Evolutionary conservation across 2,113 vertebrate species (phyloP), one percentile per base, ranked within the genome.

Genomic region (Cyanocitta stelleri): DNA sequence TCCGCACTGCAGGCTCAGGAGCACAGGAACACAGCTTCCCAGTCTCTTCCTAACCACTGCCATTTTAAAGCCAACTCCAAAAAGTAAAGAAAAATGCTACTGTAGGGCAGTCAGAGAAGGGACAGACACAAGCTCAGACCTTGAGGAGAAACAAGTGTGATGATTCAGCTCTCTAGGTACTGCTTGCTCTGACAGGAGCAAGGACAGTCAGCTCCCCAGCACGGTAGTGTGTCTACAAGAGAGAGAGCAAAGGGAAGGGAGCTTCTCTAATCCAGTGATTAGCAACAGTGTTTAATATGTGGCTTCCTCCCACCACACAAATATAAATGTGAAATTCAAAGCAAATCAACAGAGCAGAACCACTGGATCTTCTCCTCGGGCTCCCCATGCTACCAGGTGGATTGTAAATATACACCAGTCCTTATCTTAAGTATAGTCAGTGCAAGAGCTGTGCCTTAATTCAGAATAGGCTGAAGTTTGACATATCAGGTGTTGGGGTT

Each of bases 341-440:
- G 67, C 22, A 41, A 73, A 76, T 9, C 0, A 2, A 69, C 54
- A 74, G 76, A 83, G 73, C 0, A 16, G 68, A 83, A 58, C 35
- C 3, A 0, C 64, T 6, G 7, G 75, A 59, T 77, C 83, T 62
- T 69, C 44, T 64, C 64, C 44, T 41, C 0, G 0, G 55, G 55
- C 73, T 92, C 39, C 3, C 4, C 29, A 11, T 0, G 0, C 63
- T 74, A 11, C 62, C 55, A n/a, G 26, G 3, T 3, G 54, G 32
- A 86, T 16, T 0, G 0, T 30, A 86, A 96, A 80, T 10, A 83
- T 1, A 44, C 32, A 46, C 5, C 0, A 77, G 46, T 22, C 51
- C 51, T 86, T 77, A 73, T 39, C 79, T 80, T 5, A 76, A 80
- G 27, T 7, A 20, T 1, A 37, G 33, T 48, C 49, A 30, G 37